Conservation (phyloP, 2,888 invertebrate species). For the Thumatha senex region DNA sequence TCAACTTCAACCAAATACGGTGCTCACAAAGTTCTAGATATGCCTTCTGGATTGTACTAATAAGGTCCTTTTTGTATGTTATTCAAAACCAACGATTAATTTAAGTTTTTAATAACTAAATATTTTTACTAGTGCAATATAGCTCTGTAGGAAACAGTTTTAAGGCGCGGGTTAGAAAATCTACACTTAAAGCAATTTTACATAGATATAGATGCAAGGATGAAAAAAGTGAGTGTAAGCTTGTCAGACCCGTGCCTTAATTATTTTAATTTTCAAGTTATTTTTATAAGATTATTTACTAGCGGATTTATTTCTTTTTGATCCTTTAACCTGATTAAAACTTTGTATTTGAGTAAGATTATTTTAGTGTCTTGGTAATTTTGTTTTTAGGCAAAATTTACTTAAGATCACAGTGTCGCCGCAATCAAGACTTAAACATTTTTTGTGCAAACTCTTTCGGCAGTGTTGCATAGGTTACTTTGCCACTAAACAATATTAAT, state of each 20-base stretch:
- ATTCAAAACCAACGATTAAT: slow-evolving; percentile 79
- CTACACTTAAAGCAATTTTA: too few species aligned
- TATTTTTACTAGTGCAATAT: slow-evolving; percentile 77
- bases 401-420: slow-evolving; percentile 68
- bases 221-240: too few species aligned
- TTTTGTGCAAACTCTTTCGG: slow-evolving; percentile 8
- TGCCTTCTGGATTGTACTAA: slow-evolving; percentile 89
- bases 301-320: too few species aligned
- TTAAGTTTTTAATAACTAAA: slow-evolving; percentile 71
- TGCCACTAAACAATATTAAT: slow-evolving; percentile 8
- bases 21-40: slow-evolving; percentile 86
- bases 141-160: slow-evolving; percentile 42
- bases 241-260: too few species aligned
- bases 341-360: too few species aligned
- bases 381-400: slow-evolving; percentile 76
- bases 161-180: too few species aligned
- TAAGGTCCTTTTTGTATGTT: slow-evolving; percentile 36
- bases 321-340: too few species aligned
- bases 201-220: too few species aligned
- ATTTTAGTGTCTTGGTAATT: slow-evolving; percentile 73
- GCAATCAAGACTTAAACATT: slow-evolving; percentile 22
- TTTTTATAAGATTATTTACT: slow-evolving; percentile 2
- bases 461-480: slow-evolving; percentile 2
- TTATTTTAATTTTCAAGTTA: too few species aligned
- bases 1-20: slow-evolving; percentile 66